These are phyloP conservation scores for Drosophila macrospina DNA, from an alignment of 2,888 invertebrate genomes.

Conservation along the genomic window DNA sequence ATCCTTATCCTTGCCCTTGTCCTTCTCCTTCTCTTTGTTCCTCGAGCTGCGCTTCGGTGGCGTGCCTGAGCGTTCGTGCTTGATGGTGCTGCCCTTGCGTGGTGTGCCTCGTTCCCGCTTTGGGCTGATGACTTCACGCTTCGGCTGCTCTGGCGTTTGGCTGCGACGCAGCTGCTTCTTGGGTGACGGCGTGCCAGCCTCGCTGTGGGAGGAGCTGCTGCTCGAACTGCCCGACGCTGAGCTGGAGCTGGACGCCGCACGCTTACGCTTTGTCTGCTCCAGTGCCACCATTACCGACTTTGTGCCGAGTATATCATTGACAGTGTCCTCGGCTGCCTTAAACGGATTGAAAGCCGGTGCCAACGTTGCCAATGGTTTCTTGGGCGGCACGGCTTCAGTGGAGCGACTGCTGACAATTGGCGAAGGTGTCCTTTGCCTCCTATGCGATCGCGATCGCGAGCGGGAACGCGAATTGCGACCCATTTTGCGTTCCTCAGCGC, in stretches of 20 bases:
- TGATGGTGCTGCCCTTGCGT: constrained; percentile 10
- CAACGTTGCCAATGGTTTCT: constrained; percentile 22
- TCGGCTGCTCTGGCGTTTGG: constrained; percentile 48
- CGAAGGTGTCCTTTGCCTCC: constrained; percentile 1
- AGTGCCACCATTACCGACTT: constrained; percentile 69
- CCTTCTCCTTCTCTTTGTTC: constrained; percentile 21
- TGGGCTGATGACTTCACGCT: constrained; percentile 24
- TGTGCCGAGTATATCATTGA: constrained; percentile 70
- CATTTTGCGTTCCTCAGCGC: constrained; percentile 37
- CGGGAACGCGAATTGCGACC: constrained; percentile 49
- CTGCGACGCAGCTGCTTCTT: constrained; percentile 54
- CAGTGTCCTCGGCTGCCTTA: constrained; percentile 71
- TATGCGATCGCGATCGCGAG: constrained; percentile 52
- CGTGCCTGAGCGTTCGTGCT: constrained; percentile 52
- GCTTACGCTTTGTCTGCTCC: constrained; percentile 62
- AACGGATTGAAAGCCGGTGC: constrained; percentile 75
- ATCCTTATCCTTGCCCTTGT: constrained; percentile 18
- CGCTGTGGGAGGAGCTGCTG: constrained; percentile 47
- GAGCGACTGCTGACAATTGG: constrained; percentile 38
- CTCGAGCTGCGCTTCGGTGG: constrained; percentile 29
- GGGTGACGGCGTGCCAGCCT: constrained; percentile 51
- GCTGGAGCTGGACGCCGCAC: constrained; percentile 54
- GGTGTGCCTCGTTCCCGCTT: constrained; percentile 62
- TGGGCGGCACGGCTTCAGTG: constrained; percentile 34
- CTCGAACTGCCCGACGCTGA: constrained; percentile 53